Conservation (phyloP, 1,140 invertebrate genomes). For the Watersipora subatra region DNA sequence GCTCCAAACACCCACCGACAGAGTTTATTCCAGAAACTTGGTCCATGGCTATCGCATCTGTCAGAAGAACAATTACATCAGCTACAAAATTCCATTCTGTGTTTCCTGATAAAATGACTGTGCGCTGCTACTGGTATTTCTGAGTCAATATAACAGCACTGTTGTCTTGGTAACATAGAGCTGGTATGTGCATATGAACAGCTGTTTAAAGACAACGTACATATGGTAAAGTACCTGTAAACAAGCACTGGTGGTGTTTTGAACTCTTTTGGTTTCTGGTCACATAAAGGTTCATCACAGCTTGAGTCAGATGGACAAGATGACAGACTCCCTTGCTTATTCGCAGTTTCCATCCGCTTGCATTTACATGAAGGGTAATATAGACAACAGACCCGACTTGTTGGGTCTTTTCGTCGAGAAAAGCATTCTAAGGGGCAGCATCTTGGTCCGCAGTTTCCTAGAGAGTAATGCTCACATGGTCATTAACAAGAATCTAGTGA, state of each 20-base stretch:
- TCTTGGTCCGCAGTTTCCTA: background rate
- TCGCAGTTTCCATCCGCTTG: background rate
- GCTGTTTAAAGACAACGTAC: too few relatives aligned
- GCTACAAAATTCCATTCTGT: too few relatives aligned
- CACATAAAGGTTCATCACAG: background rate
- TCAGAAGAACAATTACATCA: too few relatives aligned
- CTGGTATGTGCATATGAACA: too few relatives aligned
- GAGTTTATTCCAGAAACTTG: background rate
- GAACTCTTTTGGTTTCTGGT: background rate
- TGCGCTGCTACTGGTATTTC: too few relatives aligned
- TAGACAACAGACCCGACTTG: background rate
- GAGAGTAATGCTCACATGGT: background rate
- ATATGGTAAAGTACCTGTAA: too few relatives aligned
- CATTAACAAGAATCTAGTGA: background rate
- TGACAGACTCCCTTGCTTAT: background rate
- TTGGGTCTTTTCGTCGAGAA: background rate
- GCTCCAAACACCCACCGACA: background rate
- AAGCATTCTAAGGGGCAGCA: background rate
- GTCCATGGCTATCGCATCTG: background rate
- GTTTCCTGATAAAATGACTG: too few relatives aligned
- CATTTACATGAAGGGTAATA: background rate
- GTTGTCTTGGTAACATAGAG: too few relatives aligned
- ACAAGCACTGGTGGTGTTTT: background rate
- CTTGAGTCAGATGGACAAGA: background rate
- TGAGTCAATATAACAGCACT: too few relatives aligned